Evolutionary conservation across 2,797 vertebrate genomes (phyloP), one percentile per base, ranked within the genome.

Genomic region (Kryptolebias ocellatus): DNA sequence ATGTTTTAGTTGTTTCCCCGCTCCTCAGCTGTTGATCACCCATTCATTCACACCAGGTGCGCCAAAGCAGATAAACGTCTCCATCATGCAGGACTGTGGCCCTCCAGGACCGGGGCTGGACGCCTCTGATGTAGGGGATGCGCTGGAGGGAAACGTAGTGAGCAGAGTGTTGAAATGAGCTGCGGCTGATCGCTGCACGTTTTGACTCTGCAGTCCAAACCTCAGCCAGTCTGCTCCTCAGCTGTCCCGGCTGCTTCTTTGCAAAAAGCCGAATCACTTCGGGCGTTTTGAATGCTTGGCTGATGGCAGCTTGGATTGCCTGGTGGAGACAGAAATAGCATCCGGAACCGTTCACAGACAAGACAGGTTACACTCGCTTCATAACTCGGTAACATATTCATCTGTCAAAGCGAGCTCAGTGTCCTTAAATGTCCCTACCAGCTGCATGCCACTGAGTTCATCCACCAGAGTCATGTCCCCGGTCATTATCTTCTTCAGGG

Each of bases 261-360:
- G 98, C 98, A 94, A 99, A 99, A 74, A 99, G 92, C 64, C 97
- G 93, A 82, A 99, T 99, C 66, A 99, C 98, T 87, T 99, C 98
- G 0, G 98, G 98, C 18, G 98, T 99, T 92, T 98, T 98, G 89
- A 99, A 99, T 0, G 98, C 98, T 83, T 99, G 97, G 86, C 98
- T 99, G 88, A 99, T 99, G 69, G 98, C 97, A 67, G 97, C 97
- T 85, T 99, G 98, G 79, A 96, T 99, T 28, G 98, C 98, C 98
- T 99, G 80, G 70, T 37, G 81, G 87, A 57, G 14, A 81, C 16
- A 67, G 5, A 81, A 57, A 56, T 61, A 66, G 20, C 7, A 16
- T 1, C 42, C 54, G 8, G 42, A 42, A 45, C 1, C 42, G 51
- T 4, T 57, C 20, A 45, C 3, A 34, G 42, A 52, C 50, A 6